Conservation (phyloP, 2,797 vertebrate species). For the Ibycter americanus region DNA sequence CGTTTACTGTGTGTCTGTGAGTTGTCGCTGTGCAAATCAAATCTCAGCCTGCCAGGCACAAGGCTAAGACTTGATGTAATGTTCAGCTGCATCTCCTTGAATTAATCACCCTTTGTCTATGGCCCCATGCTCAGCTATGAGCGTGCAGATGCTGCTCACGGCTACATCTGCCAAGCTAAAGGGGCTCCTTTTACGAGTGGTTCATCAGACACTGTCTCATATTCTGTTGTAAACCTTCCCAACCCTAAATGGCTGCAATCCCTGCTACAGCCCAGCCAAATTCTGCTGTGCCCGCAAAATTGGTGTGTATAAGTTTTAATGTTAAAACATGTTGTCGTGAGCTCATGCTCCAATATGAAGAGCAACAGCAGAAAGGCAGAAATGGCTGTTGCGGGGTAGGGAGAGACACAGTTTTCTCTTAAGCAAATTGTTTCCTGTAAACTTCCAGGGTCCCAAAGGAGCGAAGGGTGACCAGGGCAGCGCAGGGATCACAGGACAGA, state of each 20-base stretch:
- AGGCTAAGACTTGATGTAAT: not conserved
- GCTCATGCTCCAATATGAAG: rapidly evolving
- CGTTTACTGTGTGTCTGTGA: not conserved
- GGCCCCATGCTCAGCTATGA: not conserved
- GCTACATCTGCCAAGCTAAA: rapidly evolving
- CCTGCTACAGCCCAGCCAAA: not conserved
- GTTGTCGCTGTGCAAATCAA: not conserved
- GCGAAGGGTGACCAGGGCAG: constrained; percentile 82
- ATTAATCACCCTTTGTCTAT: not conserved
- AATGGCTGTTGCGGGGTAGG: not conserved
- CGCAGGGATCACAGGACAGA: constrained; percentile 79
- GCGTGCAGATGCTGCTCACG: rapidly evolving
- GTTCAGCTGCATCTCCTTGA: not conserved
- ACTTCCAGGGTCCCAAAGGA: constrained; percentile 85
- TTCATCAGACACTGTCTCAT: not conserved
- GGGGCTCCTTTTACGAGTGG: not conserved
- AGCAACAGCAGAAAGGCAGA: not conserved
- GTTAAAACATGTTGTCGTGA: rapidly evolving
- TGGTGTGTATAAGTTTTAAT: not conserved
- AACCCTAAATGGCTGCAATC: not conserved
- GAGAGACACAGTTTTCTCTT: not conserved
- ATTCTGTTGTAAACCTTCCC: not conserved
- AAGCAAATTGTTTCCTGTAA: not conserved
- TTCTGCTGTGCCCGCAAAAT: not conserved
- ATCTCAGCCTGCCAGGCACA: not conserved